phyloP scores from a whole-genome alignment of 2,797 vertebrate genomes.

The Fringilla coelebs region DNA sequence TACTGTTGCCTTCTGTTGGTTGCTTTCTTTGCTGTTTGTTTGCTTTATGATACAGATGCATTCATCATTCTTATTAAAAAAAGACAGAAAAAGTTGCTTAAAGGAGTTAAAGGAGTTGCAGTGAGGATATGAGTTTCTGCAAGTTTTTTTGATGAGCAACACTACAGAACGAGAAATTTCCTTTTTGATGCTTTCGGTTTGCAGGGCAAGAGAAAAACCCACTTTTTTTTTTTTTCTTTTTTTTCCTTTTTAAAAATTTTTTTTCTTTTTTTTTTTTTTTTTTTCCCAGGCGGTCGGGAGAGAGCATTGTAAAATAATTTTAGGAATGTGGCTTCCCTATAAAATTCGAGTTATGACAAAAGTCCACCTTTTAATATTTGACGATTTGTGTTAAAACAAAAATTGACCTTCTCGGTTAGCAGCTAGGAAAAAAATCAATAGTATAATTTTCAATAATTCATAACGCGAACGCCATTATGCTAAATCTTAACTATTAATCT shows the following conservation, averaged over 20 bases:
- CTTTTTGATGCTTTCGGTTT: slow-evolving; percentile 43
- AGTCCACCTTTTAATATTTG: slow-evolving; percentile 74
- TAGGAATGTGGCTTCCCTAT: slow-evolving; percentile 61
- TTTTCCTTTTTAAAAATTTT: background rate
- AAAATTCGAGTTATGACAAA: slow-evolving; percentile 71
- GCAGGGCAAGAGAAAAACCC: background rate
- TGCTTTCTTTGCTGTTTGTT: background rate
- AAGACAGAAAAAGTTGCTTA: slow-evolving; percentile 37
- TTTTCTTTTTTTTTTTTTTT: background rate
- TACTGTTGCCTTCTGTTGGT: background rate
- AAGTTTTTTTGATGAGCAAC: slow-evolving; percentile 39
- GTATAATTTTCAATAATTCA: slow-evolving; percentile 84
- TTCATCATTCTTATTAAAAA: background rate
- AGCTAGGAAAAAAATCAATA: slow-evolving; percentile 76
- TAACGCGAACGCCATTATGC: slow-evolving; percentile 79
- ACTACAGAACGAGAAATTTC: slow-evolving; percentile 44
- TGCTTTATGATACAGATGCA: background rate
- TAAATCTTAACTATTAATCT: slow-evolving; percentile 84
- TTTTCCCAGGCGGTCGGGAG: background rate
- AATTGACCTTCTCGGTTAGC: slow-evolving; percentile 78
- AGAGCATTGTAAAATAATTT: slow-evolving; percentile 65
- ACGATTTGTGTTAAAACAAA: slow-evolving; percentile 81
- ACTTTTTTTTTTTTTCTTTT: background rate
- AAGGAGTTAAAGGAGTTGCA: slow-evolving; percentile 53
- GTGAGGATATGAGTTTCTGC: slow-evolving; percentile 40